These are phyloP conservation scores for Drosophila paramelanica DNA, from an alignment of 2,888 invertebrate genomes.

Conservation along the genomic window DNA sequence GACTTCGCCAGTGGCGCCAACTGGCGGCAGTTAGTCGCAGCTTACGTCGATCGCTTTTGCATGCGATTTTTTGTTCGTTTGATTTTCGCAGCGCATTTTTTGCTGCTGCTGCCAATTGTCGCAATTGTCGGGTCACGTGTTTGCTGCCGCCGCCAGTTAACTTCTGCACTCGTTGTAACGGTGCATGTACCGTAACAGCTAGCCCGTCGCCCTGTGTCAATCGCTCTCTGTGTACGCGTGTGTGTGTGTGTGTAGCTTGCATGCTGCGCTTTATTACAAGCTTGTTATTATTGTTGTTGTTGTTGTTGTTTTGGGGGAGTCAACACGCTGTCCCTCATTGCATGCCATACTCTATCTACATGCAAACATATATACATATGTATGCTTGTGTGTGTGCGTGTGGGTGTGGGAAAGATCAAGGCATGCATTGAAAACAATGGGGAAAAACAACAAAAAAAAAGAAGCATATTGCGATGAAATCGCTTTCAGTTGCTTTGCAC, in stretches of 20 bases:
- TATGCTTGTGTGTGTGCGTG: constrained; percentile 31
- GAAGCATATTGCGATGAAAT: constrained; percentile 36
- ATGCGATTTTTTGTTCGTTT: constrained; percentile 30
- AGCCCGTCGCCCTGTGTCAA: constrained; percentile 7
- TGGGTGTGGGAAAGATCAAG: constrained; percentile 77
- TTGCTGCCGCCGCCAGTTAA: constrained; percentile 75
- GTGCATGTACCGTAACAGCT: constrained; percentile 67
- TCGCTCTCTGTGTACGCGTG: constrained; percentile 13
- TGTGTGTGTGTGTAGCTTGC: constrained; percentile 69
- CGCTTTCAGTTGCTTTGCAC: constrained; percentile 31
- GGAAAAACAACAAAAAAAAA: constrained; percentile 46
- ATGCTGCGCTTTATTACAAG: constrained; percentile 73
- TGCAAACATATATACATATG: not conserved
- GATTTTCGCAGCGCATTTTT: constrained; percentile 42
- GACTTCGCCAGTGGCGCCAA: constrained; percentile 43
- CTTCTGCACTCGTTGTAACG: constrained; percentile 79
- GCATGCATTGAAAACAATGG: constrained; percentile 63
- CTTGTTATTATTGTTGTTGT: constrained; percentile 35
- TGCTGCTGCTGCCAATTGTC: constrained; percentile 66
- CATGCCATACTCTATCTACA: constrained; percentile 56
- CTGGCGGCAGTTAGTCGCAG: constrained; percentile 37
- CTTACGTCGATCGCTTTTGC: constrained; percentile 35
- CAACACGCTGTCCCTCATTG: constrained; percentile 53
- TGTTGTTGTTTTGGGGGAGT: constrained; percentile 58
- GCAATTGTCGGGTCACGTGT: constrained; percentile 80